phyloP scores from a whole-genome alignment of 92 coral and sea anemone genomes.

The Ricordea florida region DNA sequence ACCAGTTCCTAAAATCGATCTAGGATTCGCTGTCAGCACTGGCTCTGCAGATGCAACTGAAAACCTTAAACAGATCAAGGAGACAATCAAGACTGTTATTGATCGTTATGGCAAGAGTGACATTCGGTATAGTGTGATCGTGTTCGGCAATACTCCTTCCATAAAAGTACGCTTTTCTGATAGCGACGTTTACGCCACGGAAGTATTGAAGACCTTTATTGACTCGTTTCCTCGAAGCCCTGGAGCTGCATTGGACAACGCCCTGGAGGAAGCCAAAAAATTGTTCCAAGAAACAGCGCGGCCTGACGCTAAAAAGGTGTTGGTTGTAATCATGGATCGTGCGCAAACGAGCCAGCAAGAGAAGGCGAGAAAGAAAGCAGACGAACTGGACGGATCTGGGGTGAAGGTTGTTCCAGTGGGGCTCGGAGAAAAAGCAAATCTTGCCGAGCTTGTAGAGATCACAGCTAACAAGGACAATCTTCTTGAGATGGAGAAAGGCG shows the following conservation, averaged over 20 bases:
- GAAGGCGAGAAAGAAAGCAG: conserved; percentile 33
- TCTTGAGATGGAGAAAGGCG: conserved; percentile 44
- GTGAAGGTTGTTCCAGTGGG: conserved; percentile 85
- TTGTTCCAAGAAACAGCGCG: conserved; percentile 70
- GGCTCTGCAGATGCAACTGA: conserved; percentile 58
- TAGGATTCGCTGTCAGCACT: conserved; percentile 78
- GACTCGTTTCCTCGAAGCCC: conserved; percentile 22
- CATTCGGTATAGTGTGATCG: conserved; percentile 66
- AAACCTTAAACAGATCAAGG: conserved; percentile 61
- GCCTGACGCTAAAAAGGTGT: conserved; percentile 73
- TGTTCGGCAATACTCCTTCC: conserved; percentile 72
- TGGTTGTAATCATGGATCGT: conserved; percentile 77
- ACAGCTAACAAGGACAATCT: conserved; percentile 60
- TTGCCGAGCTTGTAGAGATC: conserved; percentile 38
- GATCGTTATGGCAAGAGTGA: conserved; percentile 64
- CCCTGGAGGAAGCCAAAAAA: conserved; percentile 68
- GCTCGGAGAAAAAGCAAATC: conserved; percentile 60
- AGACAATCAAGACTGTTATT: conserved; percentile 66
- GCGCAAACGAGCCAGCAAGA: conserved; percentile 40
- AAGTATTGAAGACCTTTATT: conserved; percentile 50
- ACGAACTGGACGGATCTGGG: conserved; percentile 43
- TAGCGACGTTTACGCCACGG: conserved; percentile 29
- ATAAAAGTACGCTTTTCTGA: conserved; percentile 48
- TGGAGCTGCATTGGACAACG: conserved; percentile 73
- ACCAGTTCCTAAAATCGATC: conserved; percentile 48